phyloP scores from a whole-genome alignment of 2,797 vertebrate species.

The Crossoptilon crossoptilon region DNA sequence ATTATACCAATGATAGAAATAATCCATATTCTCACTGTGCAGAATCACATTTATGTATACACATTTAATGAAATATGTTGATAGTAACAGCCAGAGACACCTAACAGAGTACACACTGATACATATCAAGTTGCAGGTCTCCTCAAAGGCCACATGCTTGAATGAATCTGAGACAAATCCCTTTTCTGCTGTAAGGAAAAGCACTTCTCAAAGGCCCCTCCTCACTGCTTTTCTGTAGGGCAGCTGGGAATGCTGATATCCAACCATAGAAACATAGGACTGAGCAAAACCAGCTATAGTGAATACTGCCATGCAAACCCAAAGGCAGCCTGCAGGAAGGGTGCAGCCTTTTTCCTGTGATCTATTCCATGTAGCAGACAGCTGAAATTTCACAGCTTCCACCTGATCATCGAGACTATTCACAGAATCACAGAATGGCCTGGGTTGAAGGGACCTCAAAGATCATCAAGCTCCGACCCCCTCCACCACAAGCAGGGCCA shows the following conservation, averaged over 20 bases:
- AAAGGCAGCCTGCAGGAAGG: too few relatives aligned
- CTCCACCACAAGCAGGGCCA: too few relatives aligned
- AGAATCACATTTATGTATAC: neutral
- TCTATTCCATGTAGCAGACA: too few relatives aligned
- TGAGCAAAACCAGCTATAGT: neutral
- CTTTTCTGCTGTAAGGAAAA: neutral
- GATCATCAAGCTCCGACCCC: too few relatives aligned
- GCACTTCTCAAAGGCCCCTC: neutral
- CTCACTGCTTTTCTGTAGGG: accelerated
- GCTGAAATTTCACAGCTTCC: too few relatives aligned
- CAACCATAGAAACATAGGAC: neutral
- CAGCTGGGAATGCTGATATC: accelerated
- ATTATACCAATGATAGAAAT: neutral
- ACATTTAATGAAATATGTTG: neutral
- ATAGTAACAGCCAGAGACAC: neutral
- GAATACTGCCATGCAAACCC: too few relatives aligned
- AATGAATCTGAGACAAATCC: neutral
- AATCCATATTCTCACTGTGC: neutral
- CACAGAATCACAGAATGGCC: too few relatives aligned
- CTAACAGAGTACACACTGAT: neutral
- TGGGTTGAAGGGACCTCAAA: too few relatives aligned
- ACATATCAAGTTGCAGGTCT: neutral
- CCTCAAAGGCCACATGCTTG: neutral
- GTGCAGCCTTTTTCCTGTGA: too few relatives aligned
- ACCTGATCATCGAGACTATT: too few relatives aligned